A percentile compares a stretch with the other conserved stretches of the same genome.
phyloP scores from a whole-genome alignment of 2,888 invertebrate species.

The Acanthosepion lycidas region DNA sequence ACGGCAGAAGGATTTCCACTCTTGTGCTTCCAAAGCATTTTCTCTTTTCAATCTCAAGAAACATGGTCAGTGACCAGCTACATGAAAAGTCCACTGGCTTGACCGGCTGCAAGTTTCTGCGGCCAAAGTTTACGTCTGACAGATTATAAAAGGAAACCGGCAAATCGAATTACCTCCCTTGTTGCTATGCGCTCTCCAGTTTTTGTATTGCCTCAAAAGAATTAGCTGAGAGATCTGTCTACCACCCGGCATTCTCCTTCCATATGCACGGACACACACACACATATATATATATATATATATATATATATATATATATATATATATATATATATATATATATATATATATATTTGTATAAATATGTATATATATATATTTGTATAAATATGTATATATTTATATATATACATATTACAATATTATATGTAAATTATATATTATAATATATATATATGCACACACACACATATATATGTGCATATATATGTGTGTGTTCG shows the following conservation, averaged over 20 bases:
- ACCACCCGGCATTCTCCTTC: not conserved
- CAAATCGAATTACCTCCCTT: not conserved
- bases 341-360: too few relatives aligned
- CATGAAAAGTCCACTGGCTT: not conserved
- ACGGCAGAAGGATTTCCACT: not conserved
- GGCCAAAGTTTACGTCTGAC: not conserved
- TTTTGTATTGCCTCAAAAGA: not conserved
- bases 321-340: too few relatives aligned
- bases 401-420: too few relatives aligned
- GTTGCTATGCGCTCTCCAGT: not conserved
- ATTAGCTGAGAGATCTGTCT: not conserved
- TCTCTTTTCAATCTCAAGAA: not conserved
- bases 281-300: too few relatives aligned
- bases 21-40: not conserved
- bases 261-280: fast-evolving
- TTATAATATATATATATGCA: too few relatives aligned
- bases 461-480: too few relatives aligned
- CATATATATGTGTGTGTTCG: too few relatives aligned
- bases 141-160: not conserved
- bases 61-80: not conserved
- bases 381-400: too few relatives aligned
- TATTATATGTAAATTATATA: too few relatives aligned
- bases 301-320: too few relatives aligned
- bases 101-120: not conserved
- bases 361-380: too few relatives aligned